phyloP scores from a whole-genome alignment of 2,113 vertebrate genomes.

The Rhinopithecus roxellana region DNA sequence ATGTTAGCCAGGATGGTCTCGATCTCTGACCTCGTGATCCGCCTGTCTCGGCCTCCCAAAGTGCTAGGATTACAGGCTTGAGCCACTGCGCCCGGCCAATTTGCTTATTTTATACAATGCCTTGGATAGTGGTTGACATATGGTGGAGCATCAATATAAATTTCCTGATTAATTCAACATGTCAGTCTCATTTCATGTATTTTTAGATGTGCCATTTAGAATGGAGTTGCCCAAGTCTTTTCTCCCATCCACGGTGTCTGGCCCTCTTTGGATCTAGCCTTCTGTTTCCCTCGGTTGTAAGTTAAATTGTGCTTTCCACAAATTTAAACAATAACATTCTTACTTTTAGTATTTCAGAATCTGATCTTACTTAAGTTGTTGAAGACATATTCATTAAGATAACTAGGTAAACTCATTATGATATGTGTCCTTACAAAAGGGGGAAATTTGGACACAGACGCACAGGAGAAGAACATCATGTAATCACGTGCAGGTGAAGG shows the following conservation, averaged over 20 bases:
- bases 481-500: accelerated
- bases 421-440: background rate
- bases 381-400: background rate
- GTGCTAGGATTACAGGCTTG: too few relatives aligned
- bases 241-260: background rate
- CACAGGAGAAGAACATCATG: accelerated
- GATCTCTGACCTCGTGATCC: too few relatives aligned
- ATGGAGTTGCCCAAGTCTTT: background rate
- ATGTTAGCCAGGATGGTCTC: too few relatives aligned
- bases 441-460: background rate
- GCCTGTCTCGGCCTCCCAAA: too few relatives aligned
- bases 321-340: too few relatives aligned
- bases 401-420: background rate
- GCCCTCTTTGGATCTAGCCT: background rate
- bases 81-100: too few relatives aligned
- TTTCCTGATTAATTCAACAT: background rate
- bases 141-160: background rate
- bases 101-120: background rate
- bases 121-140: background rate
- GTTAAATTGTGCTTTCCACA: background rate
- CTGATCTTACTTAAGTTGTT: background rate
- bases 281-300: background rate
- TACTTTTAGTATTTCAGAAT: background rate
- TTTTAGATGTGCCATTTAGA: background rate
- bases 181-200: background rate